phyloP scores from a whole-genome alignment of 2,888 invertebrate species.

The Lasioglossum zephyrum region DNA sequence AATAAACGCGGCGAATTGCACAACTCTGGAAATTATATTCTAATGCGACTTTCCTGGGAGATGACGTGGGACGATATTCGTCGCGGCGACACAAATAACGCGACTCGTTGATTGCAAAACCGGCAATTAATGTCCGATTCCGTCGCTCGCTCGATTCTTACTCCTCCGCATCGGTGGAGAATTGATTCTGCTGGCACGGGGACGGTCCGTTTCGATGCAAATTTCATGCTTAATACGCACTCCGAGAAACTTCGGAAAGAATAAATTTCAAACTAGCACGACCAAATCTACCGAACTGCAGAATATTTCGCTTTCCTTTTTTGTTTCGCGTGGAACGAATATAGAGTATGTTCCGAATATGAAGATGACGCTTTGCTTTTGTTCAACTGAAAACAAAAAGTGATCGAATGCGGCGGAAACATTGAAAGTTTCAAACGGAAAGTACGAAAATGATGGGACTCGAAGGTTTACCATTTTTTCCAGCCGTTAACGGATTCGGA shows the following conservation, averaged over 20 bases:
- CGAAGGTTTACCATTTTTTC: neutral
- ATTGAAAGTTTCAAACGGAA: neutral
- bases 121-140: constrained; percentile 22
- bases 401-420: neutral
- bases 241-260: neutral
- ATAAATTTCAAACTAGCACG: neutral
- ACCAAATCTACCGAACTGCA: neutral
- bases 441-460: neutral
- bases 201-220: neutral
- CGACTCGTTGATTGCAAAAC: constrained; percentile 36
- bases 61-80: constrained; percentile 45
- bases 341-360: neutral
- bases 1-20: constrained; percentile 5
- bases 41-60: constrained; percentile 8
- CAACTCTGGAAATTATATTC: constrained; percentile 26
- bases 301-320: neutral
- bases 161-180: neutral
- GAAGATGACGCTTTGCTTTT: neutral
- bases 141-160: neutral
- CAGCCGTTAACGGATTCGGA: neutral
- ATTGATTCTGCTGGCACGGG: neutral
- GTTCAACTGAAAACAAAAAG: neutral
- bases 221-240: neutral
- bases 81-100: constrained; percentile 56
- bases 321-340: neutral